A percentile compares a stretch with the other conserved stretches of the same genome.
Evolutionary conservation across 2,888 invertebrate species (phyloP).

Genomic region (Oxytorus armatus): DNA sequence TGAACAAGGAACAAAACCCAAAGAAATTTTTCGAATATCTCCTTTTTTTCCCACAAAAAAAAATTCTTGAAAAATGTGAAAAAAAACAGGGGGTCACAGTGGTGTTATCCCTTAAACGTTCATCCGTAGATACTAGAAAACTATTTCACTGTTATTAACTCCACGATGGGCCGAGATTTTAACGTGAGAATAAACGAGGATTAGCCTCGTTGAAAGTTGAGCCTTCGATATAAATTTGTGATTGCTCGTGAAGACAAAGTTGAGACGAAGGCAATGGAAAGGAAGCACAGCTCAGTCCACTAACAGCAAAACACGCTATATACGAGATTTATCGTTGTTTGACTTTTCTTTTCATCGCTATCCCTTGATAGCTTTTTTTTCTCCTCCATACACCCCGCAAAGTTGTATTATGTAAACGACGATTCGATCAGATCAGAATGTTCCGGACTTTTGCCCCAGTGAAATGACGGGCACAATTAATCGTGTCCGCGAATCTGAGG

Average conservation of each 20-base stretch:
- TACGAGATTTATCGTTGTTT: constrained; percentile 1
- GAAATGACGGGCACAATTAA: constrained; percentile 7
- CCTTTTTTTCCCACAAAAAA: too few species aligned
- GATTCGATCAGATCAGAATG: constrained; percentile 18
- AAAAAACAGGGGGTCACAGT: too few species aligned
- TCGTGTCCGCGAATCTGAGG: constrained; percentile 14
- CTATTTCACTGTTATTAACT: constrained; percentile 31
- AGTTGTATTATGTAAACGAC: neutral
- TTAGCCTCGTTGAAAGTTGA: constrained; percentile 38
- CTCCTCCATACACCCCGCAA: constrained; percentile 1
- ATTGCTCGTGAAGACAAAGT: constrained; percentile 24
- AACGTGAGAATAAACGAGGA: constrained; percentile 41
- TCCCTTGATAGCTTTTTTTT: neutral
- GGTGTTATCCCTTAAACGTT: too few species aligned
- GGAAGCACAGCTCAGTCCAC: neutral
- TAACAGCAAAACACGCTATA: constrained; percentile 4
- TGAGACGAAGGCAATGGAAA: neutral
- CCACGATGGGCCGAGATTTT: constrained; percentile 33
- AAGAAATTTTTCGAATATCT: too few species aligned
- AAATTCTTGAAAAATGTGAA: too few species aligned
- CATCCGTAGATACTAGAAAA: constrained; percentile 2
- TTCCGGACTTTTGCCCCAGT: neutral
- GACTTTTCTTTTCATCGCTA: constrained; percentile 1
- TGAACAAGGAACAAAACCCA: too few species aligned
- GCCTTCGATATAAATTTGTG: constrained; percentile 25